These are phyloP conservation scores for Dicentrarchus labrax DNA, from an alignment of 2,113 vertebrate genomes.

Conservation along the genomic window DNA sequence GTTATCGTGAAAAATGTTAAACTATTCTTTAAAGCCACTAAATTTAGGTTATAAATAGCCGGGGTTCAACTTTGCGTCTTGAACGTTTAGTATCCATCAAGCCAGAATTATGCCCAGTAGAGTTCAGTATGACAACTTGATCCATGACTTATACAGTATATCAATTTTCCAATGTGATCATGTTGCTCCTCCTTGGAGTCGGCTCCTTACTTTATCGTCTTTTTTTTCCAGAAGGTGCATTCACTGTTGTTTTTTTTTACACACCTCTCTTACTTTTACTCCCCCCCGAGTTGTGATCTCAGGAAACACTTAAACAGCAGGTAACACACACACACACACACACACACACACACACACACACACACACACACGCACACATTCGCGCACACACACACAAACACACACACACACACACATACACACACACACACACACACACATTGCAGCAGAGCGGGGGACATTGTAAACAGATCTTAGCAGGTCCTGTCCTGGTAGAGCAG, in stretches of 20 bases:
- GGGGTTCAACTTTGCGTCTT: background rate
- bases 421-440: background rate
- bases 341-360: background rate
- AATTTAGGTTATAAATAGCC: background rate
- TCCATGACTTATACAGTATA: constrained; percentile 3
- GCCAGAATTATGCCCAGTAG: background rate
- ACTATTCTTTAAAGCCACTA: background rate
- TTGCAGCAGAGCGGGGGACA: constrained; percentile 36
- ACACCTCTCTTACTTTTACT: background rate
- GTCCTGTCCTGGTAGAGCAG: constrained; percentile 35
- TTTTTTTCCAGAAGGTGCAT: background rate
- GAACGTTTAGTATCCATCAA: background rate
- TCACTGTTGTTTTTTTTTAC: background rate
- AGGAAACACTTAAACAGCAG: constrained; percentile 46
- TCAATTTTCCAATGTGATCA: constrained; percentile 7
- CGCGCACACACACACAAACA: background rate
- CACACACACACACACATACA: background rate
- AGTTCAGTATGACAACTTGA: background rate
- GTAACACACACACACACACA: constrained; percentile 2
- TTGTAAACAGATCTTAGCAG: constrained; percentile 52
- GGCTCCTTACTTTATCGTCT: background rate
- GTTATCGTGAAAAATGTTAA: background rate
- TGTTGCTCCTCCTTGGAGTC: background rate
- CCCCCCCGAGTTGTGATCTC: constrained; percentile 3
- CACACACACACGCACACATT: background rate